Evolutionary conservation across 2,888 invertebrate genomes (phyloP).

Genomic region (Dryadula phaetusa): DNA sequence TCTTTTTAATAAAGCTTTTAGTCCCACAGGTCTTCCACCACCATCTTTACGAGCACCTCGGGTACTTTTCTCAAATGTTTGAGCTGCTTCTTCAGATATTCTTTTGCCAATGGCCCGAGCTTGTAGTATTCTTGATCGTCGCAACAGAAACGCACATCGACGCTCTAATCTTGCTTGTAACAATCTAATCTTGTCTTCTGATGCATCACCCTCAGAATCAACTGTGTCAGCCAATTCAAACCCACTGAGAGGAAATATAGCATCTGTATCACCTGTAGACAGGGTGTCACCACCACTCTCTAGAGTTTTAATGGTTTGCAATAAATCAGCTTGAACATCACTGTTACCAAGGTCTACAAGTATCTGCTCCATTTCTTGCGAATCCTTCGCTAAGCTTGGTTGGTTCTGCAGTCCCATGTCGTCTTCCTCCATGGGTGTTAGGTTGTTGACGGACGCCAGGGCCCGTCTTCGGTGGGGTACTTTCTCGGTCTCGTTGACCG

Average conservation of each 20-base stretch:
- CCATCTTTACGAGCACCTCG: slow-evolving; percentile 87
- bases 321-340: slow-evolving; percentile 87
- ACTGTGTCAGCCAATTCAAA: slow-evolving; percentile 79
- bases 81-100: slow-evolving; percentile 89
- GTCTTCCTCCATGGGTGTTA: slow-evolving; percentile 85
- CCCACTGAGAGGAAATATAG: slow-evolving; percentile 74
- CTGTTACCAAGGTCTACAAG: slow-evolving; percentile 84
- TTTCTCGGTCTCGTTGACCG: slow-evolving; percentile 60
- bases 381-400: slow-evolving; percentile 83
- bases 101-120: slow-evolving; percentile 90
- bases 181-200: slow-evolving; percentile 81
- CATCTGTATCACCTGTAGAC: slow-evolving; percentile 77
- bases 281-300: slow-evolving; percentile 80
- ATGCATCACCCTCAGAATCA: slow-evolving; percentile 79
- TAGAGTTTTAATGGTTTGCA: slow-evolving; percentile 91
- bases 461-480: slow-evolving; percentile 69
- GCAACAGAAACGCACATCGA: slow-evolving; percentile 88
- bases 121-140: slow-evolving; percentile 91
- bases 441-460: slow-evolving; percentile 81
- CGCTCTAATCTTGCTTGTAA: slow-evolving; percentile 87
- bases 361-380: slow-evolving; percentile 87
- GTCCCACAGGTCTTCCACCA: slow-evolving; percentile 71
- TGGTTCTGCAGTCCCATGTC: slow-evolving; percentile 84
- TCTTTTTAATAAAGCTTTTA: slow-evolving; percentile 75
- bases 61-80: slow-evolving; percentile 87